Conservation (phyloP, 1,140 invertebrate genomes). For the Nasonia longicornis region DNA sequence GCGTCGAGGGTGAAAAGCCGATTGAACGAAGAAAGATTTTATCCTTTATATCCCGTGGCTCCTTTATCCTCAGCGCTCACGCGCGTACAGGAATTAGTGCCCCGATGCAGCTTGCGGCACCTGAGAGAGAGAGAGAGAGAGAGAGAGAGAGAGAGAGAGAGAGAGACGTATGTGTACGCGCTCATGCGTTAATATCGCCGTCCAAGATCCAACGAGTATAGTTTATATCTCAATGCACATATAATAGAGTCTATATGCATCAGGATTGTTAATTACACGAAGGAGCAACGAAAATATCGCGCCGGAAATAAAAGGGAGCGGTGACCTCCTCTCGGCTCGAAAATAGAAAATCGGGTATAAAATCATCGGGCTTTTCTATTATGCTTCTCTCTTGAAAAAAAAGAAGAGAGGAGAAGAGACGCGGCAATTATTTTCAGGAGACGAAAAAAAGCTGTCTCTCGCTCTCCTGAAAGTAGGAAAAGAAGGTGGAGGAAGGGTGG, state of each 20-base stretch:
- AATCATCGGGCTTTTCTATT: not conserved
- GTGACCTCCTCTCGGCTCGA: not conserved
- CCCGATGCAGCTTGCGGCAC: conserved; percentile 49
- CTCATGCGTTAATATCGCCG: conserved; percentile 54
- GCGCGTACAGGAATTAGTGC: conserved; percentile 55
- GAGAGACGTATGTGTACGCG: not conserved
- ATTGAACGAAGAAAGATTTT: conserved; percentile 46
- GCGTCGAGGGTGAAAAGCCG: conserved; percentile 39
- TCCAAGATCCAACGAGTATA: not conserved
- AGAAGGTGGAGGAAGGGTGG: conserved; percentile 10
- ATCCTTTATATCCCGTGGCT: conserved; percentile 37
- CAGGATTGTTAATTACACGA: not conserved
- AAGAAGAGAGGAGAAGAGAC: not conserved
- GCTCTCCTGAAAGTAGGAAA: conserved; percentile 35
- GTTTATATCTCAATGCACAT: not conserved
- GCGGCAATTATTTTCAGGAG: conserved; percentile 34
- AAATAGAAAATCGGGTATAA: conserved; percentile 23
- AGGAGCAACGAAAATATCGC: not conserved
- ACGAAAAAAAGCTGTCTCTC: conserved; percentile 13
- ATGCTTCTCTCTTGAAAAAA: not conserved
- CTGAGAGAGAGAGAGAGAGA: conserved; percentile 43
- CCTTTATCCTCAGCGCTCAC: conserved; percentile 25
- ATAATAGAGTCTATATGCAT: too few species aligned
- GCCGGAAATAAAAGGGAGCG: not conserved
- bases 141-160: too few species aligned